Evolutionary conservation across 2,113 vertebrate genomes (phyloP), one percentile per base, ranked within the genome.

Genomic region (Aldabrachelys gigantea): DNA sequence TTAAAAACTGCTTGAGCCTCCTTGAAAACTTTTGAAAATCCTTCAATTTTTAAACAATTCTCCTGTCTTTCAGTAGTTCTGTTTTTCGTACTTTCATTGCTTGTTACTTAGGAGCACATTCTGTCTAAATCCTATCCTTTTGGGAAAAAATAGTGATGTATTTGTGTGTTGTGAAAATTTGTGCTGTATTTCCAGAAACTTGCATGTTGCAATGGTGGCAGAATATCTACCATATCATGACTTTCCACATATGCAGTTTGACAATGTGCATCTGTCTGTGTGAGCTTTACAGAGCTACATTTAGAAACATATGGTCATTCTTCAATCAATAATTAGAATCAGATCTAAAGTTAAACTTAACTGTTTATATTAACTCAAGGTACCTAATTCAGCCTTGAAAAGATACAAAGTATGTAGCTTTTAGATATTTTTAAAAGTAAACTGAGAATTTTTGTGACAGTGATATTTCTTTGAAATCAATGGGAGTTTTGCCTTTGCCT

Each of bases 31-130:
- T 82, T 59, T 50, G 62, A 93, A 92, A 92, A 86, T 54, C 54
- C 85, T 95, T 93, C 89, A 65, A 84, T 49, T 86, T 88, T 89
- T 16, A 80, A 94, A 41, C n/a, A 95, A 75, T 85, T 87, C 19
- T 89, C 3, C 1, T 83, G 8, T 87, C 19, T 85, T 5, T 5
- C 6, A 69, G 59, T 72, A 54, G 82, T 87, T 75, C 22, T 41
- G 84, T 84, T 81, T 87, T 59, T 72, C 87, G 22, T 65, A 5
- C 65, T 75, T 88, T 84, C 10, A 83, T n/a, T 82, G 86, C 89
- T 80, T 89, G 27, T 10, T 16, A 85, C 49, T 59, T 38, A 75
- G 52, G 69, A 5, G 6, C 29, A 84, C 27, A 72, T 25, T 82
- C 5, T 75, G 6, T 90, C 27, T 89, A 92, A 22, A 44, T 82